A percentile compares a stretch with the other conserved stretches of the same genome.
Conservation (phyloP, 37 sponge, comb jelly and placozoan genomes). For the Dysidea cf. avara region DNA sequence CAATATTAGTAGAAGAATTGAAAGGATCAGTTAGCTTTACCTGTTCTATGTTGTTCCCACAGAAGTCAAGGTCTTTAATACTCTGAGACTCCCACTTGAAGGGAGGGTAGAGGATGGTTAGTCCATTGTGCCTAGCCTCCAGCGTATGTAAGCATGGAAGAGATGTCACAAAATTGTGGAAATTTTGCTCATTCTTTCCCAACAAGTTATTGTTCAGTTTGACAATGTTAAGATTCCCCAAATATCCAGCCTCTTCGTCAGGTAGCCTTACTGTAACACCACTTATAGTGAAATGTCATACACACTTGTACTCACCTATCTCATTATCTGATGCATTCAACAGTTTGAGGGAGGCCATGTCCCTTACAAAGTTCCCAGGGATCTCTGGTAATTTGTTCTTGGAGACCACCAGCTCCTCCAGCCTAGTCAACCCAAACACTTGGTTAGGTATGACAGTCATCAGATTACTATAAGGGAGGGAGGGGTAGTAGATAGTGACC, state of each 20-base stretch:
- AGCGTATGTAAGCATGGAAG: slow-evolving; percentile 55
- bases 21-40: background rate
- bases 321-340: slow-evolving; percentile 61
- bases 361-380: slow-evolving; percentile 39
- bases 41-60: slow-evolving; percentile 27
- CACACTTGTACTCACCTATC: slow-evolving; percentile 31
- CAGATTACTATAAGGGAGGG: slow-evolving; percentile 29
- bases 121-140: slow-evolving; percentile 68
- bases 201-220: slow-evolving; percentile 53
- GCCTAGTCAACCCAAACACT: slow-evolving; percentile 11
- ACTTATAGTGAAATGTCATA: background rate
- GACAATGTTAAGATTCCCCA: slow-evolving; percentile 41
- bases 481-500: background rate
- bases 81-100: slow-evolving; percentile 60
- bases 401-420: slow-evolving; percentile 46
- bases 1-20: background rate
- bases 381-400: slow-evolving; percentile 35
- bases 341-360: slow-evolving; percentile 30
- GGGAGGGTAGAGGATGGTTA: slow-evolving; percentile 59
- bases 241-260: slow-evolving; percentile 43
- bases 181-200: slow-evolving; percentile 30
- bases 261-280: background rate
- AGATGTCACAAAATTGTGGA: slow-evolving; percentile 54
- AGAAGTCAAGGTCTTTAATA: slow-evolving; percentile 36
- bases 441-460: slow-evolving; percentile 28